Base-by-base conservation (phyloP, 2,113 vertebrate species). In the Vombatus ursinus region DNA sequence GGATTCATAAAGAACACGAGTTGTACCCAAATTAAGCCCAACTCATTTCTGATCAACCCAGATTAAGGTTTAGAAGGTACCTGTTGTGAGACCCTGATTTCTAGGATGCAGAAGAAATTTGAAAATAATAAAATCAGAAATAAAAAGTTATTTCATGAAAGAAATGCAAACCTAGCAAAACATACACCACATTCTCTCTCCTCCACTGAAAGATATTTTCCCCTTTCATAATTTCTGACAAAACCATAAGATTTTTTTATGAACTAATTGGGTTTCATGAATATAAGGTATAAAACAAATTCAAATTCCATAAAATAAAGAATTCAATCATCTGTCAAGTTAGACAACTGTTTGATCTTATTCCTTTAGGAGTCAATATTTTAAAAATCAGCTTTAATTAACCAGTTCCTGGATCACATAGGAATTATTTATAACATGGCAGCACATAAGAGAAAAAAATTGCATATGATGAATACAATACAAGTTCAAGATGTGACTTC, bases 351-450 rank as follows among this genome's bases (percentile, higher is more conserved):
- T 89, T 96, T 96, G 94, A 54, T 48, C 92, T 95, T 95, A 92
- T 93, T 92, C 22, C 52, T 50, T 93, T 89, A 96, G 92, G 52
- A 91, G 84, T 91, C 93, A 97, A 96, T 54, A 24, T 94, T 52
- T 90, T 94, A 93, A 96, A 90, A 95, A 48, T 11, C 8, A 96
- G 68, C 50, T 96, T 95, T 95, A 92, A 93, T 90, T 92, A 96
- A 91, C 90, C 89, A 90, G 96, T 98, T 96, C 47, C 92, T 93
- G 52, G 77, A 94, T 95, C 96, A 96, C 14, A 95, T 28, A 96
- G 89, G 94, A 91, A 61, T 50, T 84, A 94, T 92, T 97, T 97
- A 94, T 92, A 90, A 93, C 28, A 92, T n/a, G 47, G 23, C n/a
- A 77, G 49, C 48, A 49, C 52, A 61, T 91, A 28, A 96, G 50